phyloP scores from a whole-genome alignment of 1,140 invertebrate species.

The Zaprionus ghesquierei region DNA sequence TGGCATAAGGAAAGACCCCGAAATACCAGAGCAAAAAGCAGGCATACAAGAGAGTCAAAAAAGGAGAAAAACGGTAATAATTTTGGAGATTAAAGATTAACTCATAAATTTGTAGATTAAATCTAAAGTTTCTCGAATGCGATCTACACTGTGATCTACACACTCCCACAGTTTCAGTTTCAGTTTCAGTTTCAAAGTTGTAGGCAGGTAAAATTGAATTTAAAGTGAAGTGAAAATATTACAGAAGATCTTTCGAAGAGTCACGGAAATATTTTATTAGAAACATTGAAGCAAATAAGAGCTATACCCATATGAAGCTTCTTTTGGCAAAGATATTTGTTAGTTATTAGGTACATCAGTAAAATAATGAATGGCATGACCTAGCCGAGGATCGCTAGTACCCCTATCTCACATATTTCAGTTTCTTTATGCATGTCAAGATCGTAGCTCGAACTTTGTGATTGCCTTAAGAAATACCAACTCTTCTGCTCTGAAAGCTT shows the following conservation, averaged over 20 bases:
- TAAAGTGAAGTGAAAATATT: background rate
- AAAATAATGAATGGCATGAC: no score
- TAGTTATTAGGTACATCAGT: no score
- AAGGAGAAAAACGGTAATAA: background rate
- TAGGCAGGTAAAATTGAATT: background rate
- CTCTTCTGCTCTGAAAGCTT: no score
- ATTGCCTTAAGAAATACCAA: background rate
- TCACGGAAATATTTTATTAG: no score
- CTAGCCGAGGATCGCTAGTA: no score
- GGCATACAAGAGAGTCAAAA: background rate
- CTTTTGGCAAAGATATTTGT: no score
- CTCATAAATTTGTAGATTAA: constrained; percentile 33
- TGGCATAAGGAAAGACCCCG: background rate
- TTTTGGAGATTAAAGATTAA: constrained; percentile 3
- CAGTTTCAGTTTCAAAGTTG: no score
- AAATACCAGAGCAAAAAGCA: constrained; percentile 3
- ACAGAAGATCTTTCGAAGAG: background rate
- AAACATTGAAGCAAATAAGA: no score
- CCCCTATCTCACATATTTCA: background rate
- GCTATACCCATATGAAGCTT: no score
- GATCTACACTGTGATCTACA: no score
- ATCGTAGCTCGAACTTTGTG: background rate
- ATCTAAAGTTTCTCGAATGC: background rate
- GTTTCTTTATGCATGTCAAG: background rate
- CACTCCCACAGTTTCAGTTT: background rate